phyloP scores from a whole-genome alignment of 2,888 invertebrate species.

The Auanema sp. region DNA sequence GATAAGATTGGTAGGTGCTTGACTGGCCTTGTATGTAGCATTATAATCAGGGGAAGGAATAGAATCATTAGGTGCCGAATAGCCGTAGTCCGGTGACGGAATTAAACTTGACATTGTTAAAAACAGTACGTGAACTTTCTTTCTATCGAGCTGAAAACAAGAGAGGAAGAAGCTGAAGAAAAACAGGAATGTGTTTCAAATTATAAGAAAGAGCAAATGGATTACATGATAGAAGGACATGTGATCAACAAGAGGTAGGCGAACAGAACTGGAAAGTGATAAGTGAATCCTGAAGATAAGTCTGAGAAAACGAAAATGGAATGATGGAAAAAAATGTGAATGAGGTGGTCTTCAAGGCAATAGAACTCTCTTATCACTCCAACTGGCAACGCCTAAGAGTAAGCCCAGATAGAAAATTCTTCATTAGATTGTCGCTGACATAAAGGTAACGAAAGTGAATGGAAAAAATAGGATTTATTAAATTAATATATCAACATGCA shows the following conservation, averaged over 20 bases:
- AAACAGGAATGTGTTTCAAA: neutral
- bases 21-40: neutral
- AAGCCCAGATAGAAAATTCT: no score
- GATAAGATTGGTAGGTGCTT: slow-evolving; percentile 17
- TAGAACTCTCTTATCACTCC: no score
- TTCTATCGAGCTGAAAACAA: slow-evolving; percentile 3
- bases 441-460: no score
- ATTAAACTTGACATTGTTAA: neutral
- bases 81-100: slow-evolving; percentile 3
- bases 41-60: neutral
- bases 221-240: neutral
- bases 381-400: no score
- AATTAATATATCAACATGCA: no score
- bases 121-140: neutral
- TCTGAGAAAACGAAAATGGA: no score
- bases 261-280: no score
- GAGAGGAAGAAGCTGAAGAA: neutral
- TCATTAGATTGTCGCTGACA: no score
- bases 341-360: no score
- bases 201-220: neutral
- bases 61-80: neutral
- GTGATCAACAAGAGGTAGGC: neutral
- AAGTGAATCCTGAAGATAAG: no score
- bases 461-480: no score
- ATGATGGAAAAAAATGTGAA: no score